Percentiles rank a stretch among this genome's conserved stretches.
phyloP scores from a whole-genome alignment of 2,113 vertebrate species.

The Dipodomys spectabilis region DNA sequence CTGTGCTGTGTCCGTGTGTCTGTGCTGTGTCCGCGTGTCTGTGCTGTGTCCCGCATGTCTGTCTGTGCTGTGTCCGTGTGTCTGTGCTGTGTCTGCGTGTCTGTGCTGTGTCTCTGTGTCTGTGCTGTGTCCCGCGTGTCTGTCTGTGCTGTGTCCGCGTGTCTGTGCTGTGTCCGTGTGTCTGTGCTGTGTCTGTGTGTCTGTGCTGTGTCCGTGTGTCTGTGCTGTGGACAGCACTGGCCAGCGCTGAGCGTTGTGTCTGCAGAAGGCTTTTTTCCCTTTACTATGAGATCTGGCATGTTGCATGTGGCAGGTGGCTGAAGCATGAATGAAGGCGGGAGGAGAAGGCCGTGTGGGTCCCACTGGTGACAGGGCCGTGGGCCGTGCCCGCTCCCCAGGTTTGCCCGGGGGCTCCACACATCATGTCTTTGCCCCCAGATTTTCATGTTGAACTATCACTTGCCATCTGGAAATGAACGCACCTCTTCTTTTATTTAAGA shows the following conservation, averaged over 20 bases:
- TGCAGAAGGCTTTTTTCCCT: constrained; percentile 38
- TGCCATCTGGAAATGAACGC: constrained; percentile 82
- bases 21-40: constrained; percentile 70
- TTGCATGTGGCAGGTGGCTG: constrained; percentile 85
- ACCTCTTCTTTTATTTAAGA: constrained; percentile 87
- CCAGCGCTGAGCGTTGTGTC: neutral
- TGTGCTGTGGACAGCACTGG: neutral
- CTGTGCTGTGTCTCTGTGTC: too few relatives aligned
- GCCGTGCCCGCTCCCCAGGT: constrained; percentile 70
- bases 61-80: too few relatives aligned
- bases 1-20: too few relatives aligned
- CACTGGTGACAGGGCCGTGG: constrained; percentile 72
- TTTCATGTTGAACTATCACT: constrained; percentile 84
- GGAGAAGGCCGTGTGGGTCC: constrained; percentile 78
- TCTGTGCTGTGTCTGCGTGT: too few relatives aligned
- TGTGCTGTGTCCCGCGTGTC: constrained; percentile 60
- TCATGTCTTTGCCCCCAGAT: constrained; percentile 80
- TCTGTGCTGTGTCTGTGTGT: too few relatives aligned
- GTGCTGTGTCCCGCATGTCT: neutral
- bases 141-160: too few relatives aligned
- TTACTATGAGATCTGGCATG: constrained; percentile 79
- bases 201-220: constrained; percentile 69
- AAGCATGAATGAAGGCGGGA: constrained; percentile 86
- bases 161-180: too few relatives aligned
- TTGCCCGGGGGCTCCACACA: constrained; percentile 80